Evolutionary conservation across 2,797 vertebrate genomes (phyloP).

Genomic region (Xerus rutilus): DNA sequence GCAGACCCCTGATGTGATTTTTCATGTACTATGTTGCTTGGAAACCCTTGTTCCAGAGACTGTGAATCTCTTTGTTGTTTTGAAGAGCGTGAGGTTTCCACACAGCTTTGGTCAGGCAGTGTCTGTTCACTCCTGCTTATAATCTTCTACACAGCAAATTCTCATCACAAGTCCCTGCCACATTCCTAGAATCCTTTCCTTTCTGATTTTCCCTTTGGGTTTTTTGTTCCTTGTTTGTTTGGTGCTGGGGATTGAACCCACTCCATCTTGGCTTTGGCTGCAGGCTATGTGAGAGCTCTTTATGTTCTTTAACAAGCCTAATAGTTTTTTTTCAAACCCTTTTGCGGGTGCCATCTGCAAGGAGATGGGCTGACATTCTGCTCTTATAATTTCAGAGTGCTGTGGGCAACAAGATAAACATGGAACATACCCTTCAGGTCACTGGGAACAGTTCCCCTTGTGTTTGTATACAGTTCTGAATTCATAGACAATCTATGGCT

Average conservation of each 20-base stretch:
- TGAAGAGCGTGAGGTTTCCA: background rate
- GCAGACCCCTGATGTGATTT: background rate
- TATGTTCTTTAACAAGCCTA: background rate
- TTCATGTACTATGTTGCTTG: background rate
- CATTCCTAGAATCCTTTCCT: constrained; percentile 44
- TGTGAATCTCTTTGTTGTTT: background rate
- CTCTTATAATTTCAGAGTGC: constrained; percentile 14
- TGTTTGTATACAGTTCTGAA: background rate
- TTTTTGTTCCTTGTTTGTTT: background rate
- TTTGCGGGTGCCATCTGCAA: background rate
- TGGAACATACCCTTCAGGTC: constrained; percentile 31
- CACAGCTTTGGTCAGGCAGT: background rate
- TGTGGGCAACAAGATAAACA: constrained; percentile 41
- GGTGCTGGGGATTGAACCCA: background rate
- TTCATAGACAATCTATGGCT: constrained; percentile 9
- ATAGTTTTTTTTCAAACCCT: background rate
- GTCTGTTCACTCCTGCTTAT: background rate
- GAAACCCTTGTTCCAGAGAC: background rate
- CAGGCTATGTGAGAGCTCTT: background rate
- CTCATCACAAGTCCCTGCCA: background rate
- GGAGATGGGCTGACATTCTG: background rate
- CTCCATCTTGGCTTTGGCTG: background rate
- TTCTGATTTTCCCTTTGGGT: background rate
- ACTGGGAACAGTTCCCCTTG: background rate
- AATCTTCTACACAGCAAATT: background rate